Evolutionary conservation across 92 coral and sea anemone genomes (phyloP).

Genomic region (Paramuricea clavata): DNA sequence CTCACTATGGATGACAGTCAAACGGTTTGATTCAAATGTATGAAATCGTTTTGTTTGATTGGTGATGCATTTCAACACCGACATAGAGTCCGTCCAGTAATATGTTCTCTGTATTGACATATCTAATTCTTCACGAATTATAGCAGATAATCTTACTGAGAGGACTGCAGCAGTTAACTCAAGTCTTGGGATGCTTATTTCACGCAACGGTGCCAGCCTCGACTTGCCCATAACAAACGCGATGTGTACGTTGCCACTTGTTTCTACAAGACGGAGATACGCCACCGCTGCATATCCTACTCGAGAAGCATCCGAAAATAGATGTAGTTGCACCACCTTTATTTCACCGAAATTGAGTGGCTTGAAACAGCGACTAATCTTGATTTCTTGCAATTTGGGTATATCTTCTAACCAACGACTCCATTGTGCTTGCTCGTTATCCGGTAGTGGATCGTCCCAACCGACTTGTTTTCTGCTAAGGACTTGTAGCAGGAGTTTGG

Average conservation of each 20-base stretch:
- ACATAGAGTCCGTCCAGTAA: conserved; percentile 62
- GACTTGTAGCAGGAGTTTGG: conserved; percentile 55
- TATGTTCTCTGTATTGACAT: conserved; percentile 13
- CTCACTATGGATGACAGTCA: conserved; percentile 58
- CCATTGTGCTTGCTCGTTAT: not conserved
- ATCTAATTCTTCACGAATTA: conserved; percentile 53
- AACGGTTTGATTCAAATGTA: conserved; percentile 73
- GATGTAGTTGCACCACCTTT: conserved; percentile 53
- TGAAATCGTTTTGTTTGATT: conserved; percentile 51
- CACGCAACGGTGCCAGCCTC: conserved; percentile 59
- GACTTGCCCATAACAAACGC: conserved; percentile 68
- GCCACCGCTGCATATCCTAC: conserved; percentile 60
- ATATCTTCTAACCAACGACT: not conserved
- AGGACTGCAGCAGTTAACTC: conserved; percentile 62
- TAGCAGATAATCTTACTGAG: conserved; percentile 38
- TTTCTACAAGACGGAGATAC: conserved; percentile 56
- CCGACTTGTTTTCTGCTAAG: conserved; percentile 22
- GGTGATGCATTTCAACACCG: conserved; percentile 51
- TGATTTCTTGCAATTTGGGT: not conserved
- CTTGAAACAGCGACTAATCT: not conserved
- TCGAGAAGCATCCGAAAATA: conserved; percentile 63
- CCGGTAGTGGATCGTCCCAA: not conserved
- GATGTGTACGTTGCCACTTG: conserved; percentile 34
- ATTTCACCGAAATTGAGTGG: conserved; percentile 11
- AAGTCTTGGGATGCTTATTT: conserved; percentile 58